These are phyloP conservation scores for Planococcus citri DNA, from an alignment of 1,140 invertebrate genomes.

Conservation along the genomic window DNA sequence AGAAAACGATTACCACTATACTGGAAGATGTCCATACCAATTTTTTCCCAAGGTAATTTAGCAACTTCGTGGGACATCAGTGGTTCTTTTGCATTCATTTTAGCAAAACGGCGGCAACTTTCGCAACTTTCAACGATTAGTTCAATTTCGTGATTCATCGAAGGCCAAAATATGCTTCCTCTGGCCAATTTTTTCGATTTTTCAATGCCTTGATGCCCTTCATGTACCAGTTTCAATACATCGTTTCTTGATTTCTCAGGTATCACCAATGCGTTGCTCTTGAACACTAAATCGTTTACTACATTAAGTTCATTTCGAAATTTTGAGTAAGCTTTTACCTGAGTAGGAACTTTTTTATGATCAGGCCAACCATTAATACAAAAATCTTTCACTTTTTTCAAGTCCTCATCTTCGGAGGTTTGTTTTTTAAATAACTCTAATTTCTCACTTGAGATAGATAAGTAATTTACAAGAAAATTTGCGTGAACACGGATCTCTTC, in stretches of 20 bases:
- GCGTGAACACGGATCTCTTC: not conserved
- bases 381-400: constrained; percentile 24
- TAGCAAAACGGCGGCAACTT: constrained; percentile 31
- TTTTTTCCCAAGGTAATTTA: constrained; percentile 23
- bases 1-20: constrained; percentile 23
- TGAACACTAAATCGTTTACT: constrained; percentile 32
- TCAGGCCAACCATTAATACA: constrained; percentile 28
- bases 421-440: constrained; percentile 29
- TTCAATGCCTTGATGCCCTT: constrained; percentile 36
- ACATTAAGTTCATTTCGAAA: constrained; percentile 31
- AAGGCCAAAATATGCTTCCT: constrained; percentile 36
- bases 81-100: constrained; percentile 32
- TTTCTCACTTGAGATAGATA: constrained; percentile 26
- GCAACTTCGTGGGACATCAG: constrained; percentile 26
- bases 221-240: constrained; percentile 33
- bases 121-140: constrained; percentile 34
- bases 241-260: constrained; percentile 31
- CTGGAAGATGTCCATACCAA: constrained; percentile 25
- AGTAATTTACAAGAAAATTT: not conserved
- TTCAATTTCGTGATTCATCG: constrained; percentile 36
- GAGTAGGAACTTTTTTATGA: constrained; percentile 27
- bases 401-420: constrained; percentile 28
- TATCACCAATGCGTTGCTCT: constrained; percentile 32
- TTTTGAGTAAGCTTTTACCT: constrained; percentile 29
- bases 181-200: constrained; percentile 33